Base-by-base conservation (phyloP, 37 sponge, comb jelly and placozoan genomes). In the Petrosia ficiformis region DNA sequence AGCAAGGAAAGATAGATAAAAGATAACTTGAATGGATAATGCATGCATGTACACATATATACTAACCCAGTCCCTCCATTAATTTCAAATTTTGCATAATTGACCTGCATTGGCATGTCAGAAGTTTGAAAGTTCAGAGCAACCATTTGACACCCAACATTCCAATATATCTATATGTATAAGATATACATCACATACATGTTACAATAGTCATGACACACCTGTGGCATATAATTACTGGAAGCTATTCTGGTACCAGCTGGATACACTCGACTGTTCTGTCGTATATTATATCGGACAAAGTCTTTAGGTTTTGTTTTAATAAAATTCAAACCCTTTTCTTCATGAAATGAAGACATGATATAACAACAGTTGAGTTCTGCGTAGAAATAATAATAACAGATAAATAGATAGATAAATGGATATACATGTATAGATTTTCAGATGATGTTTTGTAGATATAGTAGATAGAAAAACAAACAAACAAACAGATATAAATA, bases 41-140 rank as follows among this genome's bases (percentile, higher is more conserved):
- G 16, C 16, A 10, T 19, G 54, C 16, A 48, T 16, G 10, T 19
- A 10, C 16, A 16, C 54, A 48, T 5, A 26, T 24, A 16, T 31
- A 74, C 82, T 40, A 38, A 92, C 54, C 90, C 91, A 2, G 82
- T 82, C 43, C 59, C 80, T 1, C 90, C 91, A 41, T 89, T 93
- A 57, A 81, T 70, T 70, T 89, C 90, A 86, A 90, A 96, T 69
- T 88, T 92, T n/a, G 88, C 93, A 41, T 70, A 58, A 70, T 96
- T 96, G 11, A 93, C 37, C 64, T 93, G 97, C 84, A 96, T 71
- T 40, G 85, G 58, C 14, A 79, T 28, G 70, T 93, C 97, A 43
- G 90, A 67, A 38, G 91, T 93, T 59, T 96, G 97, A 65, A 71
- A 96, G 85, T 96, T 96, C 37, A 96, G 85, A 39, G 97, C 93